A percentile compares a stretch with the other conserved stretches of the same genome.
phyloP scores from a whole-genome alignment of 2,888 invertebrate species.

The Resseliella maxima region DNA sequence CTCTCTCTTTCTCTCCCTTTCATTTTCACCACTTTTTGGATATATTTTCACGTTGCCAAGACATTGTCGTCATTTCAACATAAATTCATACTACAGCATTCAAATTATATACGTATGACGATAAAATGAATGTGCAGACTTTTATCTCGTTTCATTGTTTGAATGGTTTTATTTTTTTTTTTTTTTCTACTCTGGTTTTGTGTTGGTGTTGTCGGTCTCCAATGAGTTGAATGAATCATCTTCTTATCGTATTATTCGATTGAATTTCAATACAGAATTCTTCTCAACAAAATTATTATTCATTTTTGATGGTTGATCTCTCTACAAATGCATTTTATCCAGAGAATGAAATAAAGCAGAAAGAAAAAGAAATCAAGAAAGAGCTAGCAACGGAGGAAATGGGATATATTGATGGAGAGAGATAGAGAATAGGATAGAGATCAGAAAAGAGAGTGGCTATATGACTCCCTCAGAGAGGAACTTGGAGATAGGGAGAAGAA shows the following conservation, averaged over 20 bases:
- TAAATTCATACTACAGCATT: conserved; percentile 35
- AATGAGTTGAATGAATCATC: conserved; percentile 33
- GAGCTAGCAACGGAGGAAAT: too few species aligned
- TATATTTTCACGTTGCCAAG: conserved; percentile 29
- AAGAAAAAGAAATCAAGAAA: background rate
- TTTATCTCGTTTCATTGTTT: conserved; percentile 43
- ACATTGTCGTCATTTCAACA: conserved; percentile 35
- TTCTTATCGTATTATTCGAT: conserved; percentile 22
- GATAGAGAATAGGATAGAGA: too few species aligned
- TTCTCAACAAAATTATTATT: conserved; percentile 6
- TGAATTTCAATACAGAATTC: conserved; percentile 20
- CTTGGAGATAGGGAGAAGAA: too few species aligned
- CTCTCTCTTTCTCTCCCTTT: background rate
- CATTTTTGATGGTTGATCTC: background rate
- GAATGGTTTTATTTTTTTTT: background rate
- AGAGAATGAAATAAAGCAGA: background rate
- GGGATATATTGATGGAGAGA: too few species aligned
- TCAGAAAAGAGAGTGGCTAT: too few species aligned
- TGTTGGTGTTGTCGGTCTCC: background rate
- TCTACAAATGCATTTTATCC: conserved; percentile 8
- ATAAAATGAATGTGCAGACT: conserved; percentile 3
- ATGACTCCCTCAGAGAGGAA: too few species aligned
- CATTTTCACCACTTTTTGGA: background rate
- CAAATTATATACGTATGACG: background rate
- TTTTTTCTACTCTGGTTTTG: background rate